These are phyloP conservation scores for Cirrhinus molitorella DNA, from an alignment of 2,797 vertebrate species.

Conservation along the genomic window DNA sequence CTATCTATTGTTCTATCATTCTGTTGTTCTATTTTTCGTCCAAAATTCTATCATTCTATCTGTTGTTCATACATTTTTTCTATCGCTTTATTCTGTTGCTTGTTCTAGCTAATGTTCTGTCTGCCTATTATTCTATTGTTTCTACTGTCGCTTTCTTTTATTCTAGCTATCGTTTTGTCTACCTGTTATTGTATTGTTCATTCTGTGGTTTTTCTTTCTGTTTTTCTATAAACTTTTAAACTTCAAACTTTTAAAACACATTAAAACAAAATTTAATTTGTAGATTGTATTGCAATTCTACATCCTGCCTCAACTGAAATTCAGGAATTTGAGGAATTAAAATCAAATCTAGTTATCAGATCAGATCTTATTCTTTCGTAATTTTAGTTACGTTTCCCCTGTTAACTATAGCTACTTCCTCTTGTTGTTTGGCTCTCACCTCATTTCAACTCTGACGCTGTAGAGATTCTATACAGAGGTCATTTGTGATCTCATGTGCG, in stretches of 20 bases:
- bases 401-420: not conserved
- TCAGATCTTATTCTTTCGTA: not conserved
- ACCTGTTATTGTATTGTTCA: no score
- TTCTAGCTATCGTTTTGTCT: no score
- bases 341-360: not conserved
- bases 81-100: no score
- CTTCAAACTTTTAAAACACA: slow-evolving; percentile 7
- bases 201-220: not conserved
- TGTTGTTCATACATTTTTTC: no score
- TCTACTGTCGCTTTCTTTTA: no score
- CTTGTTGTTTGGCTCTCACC: not conserved
- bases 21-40: no score
- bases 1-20: no score
- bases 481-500: slow-evolving; percentile 29
- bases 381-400: not conserved
- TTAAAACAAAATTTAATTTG: not conserved
- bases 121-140: no score
- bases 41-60: no score
- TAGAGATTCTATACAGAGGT: slow-evolving; percentile 5
- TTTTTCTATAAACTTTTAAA: not conserved
- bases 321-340: not conserved
- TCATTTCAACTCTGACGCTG: not conserved
- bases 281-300: not conserved
- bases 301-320: not conserved
- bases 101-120: no score